Evolutionary conservation across 2,113 vertebrate species (phyloP), one percentile per base, ranked within the genome.

Genomic region (Felis chaus): DNA sequence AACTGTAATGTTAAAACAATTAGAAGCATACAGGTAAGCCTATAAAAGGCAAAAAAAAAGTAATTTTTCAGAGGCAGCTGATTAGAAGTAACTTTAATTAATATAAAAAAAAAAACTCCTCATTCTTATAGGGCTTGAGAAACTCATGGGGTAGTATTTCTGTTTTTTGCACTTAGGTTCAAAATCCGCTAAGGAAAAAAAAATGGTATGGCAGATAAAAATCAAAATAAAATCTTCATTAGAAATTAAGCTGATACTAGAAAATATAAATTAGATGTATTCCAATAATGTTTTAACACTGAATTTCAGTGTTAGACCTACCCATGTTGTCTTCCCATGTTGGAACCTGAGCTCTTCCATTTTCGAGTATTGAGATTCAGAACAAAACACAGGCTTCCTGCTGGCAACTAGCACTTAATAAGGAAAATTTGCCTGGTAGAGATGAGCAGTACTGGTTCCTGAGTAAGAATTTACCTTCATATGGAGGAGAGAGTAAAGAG

Each of bases 221-320:
- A 80, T 61, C 11, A 76, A 90, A 78, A 19, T 94, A 82, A 14
- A 89, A 92, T 87, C 7, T 66, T 89, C 89, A 31, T 89, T 94
- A 68, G 1, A 15, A 94, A 65, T 71, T n/a, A 86, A 95, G 16
- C n/a, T 57, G 15, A 63, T n/a, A 36, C 27, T 48, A 13, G 8
- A 25, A 39, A 57, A 73, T 63, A 21, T 68, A 81, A 76, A 83
- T 31, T 83, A 83, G 12, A 5, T 80, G 11, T 45, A 9, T 12
- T 48, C 12, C 16, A 29, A 27, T 5, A 36, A 7, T 57, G 11
- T 84, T 29, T 55, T 65, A 78, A 66, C 3, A 25, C 19, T 69
- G 50, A 94, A 48, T 13, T n/a, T 89, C 63, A 39, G 1, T 57
- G 15, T 39, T 83, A 50, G 13, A n/a, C 7, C 9, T 14, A 36